phyloP scores from a whole-genome alignment of 1,140 invertebrate species.

The Papilio polyxenes region DNA sequence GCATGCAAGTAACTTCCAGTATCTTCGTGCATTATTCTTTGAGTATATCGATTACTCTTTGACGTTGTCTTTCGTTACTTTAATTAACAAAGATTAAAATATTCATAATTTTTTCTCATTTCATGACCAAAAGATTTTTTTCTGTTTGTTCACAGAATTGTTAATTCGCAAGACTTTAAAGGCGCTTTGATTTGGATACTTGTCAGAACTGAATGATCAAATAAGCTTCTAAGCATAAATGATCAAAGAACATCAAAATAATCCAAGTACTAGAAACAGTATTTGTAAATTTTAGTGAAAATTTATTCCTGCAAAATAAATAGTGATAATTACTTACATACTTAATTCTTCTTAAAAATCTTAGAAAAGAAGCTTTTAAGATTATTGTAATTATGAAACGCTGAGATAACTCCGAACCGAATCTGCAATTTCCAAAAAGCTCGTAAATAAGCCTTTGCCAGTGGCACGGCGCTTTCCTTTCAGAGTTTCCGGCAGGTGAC shows the following conservation, averaged over 20 bases:
- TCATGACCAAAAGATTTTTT: not conserved
- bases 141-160: not conserved
- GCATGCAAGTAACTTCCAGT: not conserved
- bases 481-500: constrained; percentile 8
- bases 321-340: not conserved
- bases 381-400: not conserved
- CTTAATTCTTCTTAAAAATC: not conserved
- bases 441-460: constrained; percentile 19
- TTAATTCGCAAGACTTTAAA: constrained; percentile 3
- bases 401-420: constrained; percentile 4
- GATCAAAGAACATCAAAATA: not conserved
- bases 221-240: not conserved
- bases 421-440: constrained; percentile 15
- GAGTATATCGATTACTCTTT: not conserved
- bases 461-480: not conserved
- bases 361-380: not conserved
- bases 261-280: not conserved
- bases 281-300: not conserved
- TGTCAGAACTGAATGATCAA: constrained; percentile 8
- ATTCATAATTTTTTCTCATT: not conserved
- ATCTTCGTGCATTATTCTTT: not conserved
- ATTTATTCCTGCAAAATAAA: not conserved
- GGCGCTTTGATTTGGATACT: not conserved
- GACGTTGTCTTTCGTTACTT: not conserved
- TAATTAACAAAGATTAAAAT: not conserved